Evolutionary conservation across 1,140 invertebrate species (phyloP).

Genomic region (Helicoverpa zea): DNA sequence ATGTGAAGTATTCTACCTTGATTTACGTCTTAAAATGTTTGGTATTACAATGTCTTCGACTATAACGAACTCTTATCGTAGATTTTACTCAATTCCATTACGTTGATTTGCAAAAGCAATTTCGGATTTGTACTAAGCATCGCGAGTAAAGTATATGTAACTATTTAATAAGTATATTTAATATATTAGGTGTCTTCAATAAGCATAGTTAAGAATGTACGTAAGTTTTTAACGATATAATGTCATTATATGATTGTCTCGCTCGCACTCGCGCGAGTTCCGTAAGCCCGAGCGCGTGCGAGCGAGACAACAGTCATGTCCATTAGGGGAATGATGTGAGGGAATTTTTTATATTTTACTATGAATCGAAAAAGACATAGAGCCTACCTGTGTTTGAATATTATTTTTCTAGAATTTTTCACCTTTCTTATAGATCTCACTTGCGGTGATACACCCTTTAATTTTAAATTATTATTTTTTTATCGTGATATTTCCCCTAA

Average conservation of each 20-base stretch:
- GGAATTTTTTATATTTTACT: conserved; percentile 86
- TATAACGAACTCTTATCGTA: conserved; percentile 29
- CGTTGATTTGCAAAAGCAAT: conserved; percentile 49
- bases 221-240: conserved; percentile 84
- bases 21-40: neutral
- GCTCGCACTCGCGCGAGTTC: conserved; percentile 58
- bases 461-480: conserved; percentile 49
- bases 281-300: conserved; percentile 53
- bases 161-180: conserved; percentile 55
- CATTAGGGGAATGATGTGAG: conserved; percentile 81
- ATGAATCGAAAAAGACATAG: conserved; percentile 82
- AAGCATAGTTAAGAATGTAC: conserved; percentile 69
- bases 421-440: conserved; percentile 73
- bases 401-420: conserved; percentile 73
- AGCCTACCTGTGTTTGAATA: conserved; percentile 72
- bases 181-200: conserved; percentile 55
- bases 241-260: conserved; percentile 72
- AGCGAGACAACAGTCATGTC: conserved; percentile 73
- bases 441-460: conserved; percentile 52
- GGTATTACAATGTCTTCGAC: conserved; percentile 7
- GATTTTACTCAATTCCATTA: conserved; percentile 41
- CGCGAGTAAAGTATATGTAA: conserved; percentile 51
- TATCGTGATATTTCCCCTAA: conserved; percentile 64
- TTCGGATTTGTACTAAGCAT: conserved; percentile 51
- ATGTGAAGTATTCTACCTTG: conserved; percentile 26